These are phyloP conservation scores for Drosophila prostipennis DNA, from an alignment of 2,888 invertebrate genomes.

Conservation along the genomic window DNA sequence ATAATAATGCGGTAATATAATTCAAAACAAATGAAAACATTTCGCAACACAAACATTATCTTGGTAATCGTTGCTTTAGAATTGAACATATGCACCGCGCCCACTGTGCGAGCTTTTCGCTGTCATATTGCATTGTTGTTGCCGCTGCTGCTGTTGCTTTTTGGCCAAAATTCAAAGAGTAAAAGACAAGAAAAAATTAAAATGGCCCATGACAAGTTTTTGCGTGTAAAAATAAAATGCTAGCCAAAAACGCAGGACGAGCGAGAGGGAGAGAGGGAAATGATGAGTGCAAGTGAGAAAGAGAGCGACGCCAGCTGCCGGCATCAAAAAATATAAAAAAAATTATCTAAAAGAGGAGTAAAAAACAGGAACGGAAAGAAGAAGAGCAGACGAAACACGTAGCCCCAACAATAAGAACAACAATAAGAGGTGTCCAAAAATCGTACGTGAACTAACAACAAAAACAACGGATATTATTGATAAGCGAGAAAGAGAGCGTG, in stretches of 20 bases:
- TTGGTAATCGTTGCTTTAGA: no score
- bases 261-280: neutral
- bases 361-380: neutral
- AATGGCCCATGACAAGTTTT: constrained; percentile 64
- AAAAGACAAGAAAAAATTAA: constrained; percentile 47
- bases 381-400: constrained; percentile 2
- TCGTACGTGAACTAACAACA: constrained; percentile 33
- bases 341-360: constrained; percentile 1
- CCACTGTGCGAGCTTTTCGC: constrained; percentile 42
- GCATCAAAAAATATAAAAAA: constrained; percentile 18
- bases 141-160: constrained; percentile 41
- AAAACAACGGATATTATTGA: constrained; percentile 62
- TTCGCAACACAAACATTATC: no score
- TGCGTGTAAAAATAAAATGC: constrained; percentile 69
- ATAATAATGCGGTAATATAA: no score
- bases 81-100: neutral
- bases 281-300: constrained; percentile 27
- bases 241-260: constrained; percentile 42
- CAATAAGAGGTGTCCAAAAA: constrained; percentile 31
- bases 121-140: constrained; percentile 62
- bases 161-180: constrained; percentile 74
- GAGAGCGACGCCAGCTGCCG: constrained; percentile 42
- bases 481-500: constrained; percentile 45
- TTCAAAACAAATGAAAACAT: no score
- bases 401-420: constrained; percentile 16